Conservation (phyloP, 2,888 invertebrate species). For the Cephus spinipes region DNA sequence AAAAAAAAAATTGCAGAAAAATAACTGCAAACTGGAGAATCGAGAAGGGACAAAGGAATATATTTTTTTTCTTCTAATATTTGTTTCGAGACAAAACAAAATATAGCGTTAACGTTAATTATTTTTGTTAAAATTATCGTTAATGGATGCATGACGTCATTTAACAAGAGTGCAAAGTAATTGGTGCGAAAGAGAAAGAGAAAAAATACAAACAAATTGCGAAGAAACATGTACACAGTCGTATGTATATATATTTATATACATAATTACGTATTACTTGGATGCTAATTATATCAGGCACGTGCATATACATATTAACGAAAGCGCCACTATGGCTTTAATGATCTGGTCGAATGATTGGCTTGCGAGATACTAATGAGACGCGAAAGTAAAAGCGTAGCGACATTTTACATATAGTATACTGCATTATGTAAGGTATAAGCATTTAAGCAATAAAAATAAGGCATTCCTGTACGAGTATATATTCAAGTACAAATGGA, state of each 20-base stretch:
- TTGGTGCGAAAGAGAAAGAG: neutral
- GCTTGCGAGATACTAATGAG: neutral
- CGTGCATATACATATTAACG: neutral
- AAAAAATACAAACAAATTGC: neutral
- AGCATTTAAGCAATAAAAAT: neutral
- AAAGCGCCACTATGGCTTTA: neutral
- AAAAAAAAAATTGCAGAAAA: neutral
- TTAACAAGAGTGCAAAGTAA: neutral
- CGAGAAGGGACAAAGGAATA: neutral
- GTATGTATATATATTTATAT: neutral
- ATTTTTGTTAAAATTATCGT: neutral
- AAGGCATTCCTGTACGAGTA: neutral
- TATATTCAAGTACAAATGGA: neutral
- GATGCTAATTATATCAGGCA: neutral
- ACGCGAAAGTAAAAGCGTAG: slow-evolving; percentile 17
- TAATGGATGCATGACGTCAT: neutral
- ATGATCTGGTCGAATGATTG: neutral
- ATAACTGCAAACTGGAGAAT: neutral
- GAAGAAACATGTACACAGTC: neutral
- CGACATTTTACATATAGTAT: neutral
- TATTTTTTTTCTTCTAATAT: neutral
- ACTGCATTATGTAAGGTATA: neutral
- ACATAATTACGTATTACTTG: neutral
- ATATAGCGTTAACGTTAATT: neutral
- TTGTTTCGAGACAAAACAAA: neutral